Evolutionary conservation across 1,140 invertebrate species (phyloP).

Genomic region (Drosophila tsacasi): DNA sequence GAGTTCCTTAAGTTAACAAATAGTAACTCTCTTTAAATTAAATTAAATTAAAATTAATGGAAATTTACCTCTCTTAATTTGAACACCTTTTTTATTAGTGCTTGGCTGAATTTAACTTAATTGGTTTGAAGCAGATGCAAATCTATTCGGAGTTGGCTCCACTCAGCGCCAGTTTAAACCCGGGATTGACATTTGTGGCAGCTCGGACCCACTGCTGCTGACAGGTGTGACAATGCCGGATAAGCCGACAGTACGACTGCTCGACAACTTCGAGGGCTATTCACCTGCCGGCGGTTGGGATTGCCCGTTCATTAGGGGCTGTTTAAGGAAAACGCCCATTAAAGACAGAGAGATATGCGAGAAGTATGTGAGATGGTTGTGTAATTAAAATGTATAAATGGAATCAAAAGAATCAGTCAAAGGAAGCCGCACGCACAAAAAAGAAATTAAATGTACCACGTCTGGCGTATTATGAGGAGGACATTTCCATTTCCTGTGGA

Average conservation of each 20-base stretch:
- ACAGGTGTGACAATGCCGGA: conserved; percentile 45
- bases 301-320: conserved; percentile 33
- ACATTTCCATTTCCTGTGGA: conserved; percentile 56
- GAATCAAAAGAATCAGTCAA: conserved; percentile 36
- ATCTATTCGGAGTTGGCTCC: conserved; percentile 1
- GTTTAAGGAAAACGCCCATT: conserved; percentile 32
- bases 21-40: too few relatives aligned
- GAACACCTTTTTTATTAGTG: neutral
- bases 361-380: conserved; percentile 26
- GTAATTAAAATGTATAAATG: conserved; percentile 55
- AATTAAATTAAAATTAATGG: neutral
- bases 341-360: conserved; percentile 7
- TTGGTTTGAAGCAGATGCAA: conserved; percentile 26
- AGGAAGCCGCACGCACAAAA: conserved; percentile 39
- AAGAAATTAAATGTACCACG: conserved; percentile 64
- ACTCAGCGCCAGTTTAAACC: conserved; percentile 14
- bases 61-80: neutral
- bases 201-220: conserved; percentile 30
- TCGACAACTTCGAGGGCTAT: conserved; percentile 19
- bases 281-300: conserved; percentile 5
- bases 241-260: conserved; percentile 7
- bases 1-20: neutral
- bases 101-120: conserved; percentile 1
- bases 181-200: conserved; percentile 31
- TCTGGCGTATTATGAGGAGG: conserved; percentile 66